phyloP scores from a whole-genome alignment of 2,113 vertebrate genomes.

The Nipponia nippon region DNA sequence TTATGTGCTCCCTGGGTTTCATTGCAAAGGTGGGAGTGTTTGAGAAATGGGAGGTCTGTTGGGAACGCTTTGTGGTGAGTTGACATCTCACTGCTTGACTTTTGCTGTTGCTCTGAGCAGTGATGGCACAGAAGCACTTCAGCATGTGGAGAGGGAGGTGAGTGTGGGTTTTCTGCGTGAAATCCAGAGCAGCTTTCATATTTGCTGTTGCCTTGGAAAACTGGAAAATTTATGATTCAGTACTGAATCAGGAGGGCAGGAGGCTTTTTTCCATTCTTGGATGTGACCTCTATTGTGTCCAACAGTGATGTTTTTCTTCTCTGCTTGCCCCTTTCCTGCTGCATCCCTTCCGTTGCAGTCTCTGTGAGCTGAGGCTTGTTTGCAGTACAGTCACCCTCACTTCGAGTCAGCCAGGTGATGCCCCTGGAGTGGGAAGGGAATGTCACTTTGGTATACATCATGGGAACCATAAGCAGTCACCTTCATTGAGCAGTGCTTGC shows the following conservation, averaged over 20 bases:
- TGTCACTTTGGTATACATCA: slow-evolving; percentile 16
- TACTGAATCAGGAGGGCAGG: not conserved
- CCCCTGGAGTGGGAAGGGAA: not conserved
- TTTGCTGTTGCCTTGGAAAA: slow-evolving; percentile 28
- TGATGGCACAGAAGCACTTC: not conserved
- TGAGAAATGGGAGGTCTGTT: not conserved
- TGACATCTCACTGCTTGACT: not conserved
- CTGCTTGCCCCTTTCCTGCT: not conserved
- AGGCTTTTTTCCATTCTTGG: not conserved
- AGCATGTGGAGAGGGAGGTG: not conserved
- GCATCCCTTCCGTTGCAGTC: not conserved
- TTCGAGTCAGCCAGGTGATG: not conserved
- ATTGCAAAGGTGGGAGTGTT: not conserved
- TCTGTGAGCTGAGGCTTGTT: not conserved
- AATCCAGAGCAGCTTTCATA: not conserved
- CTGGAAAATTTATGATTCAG: slow-evolving; percentile 11
- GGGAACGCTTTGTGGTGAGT: not conserved
- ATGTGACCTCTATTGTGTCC: not conserved
- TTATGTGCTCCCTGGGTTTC: not conserved
- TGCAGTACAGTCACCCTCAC: not conserved
- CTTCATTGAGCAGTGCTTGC: not conserved
- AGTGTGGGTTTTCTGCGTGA: not conserved
- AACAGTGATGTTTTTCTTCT: not conserved
- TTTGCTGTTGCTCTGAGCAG: not conserved
- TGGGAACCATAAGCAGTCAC: not conserved